These are phyloP conservation scores for Limulus polyphemus DNA, from an alignment of 2,888 invertebrate species.

Conservation along the genomic window DNA sequence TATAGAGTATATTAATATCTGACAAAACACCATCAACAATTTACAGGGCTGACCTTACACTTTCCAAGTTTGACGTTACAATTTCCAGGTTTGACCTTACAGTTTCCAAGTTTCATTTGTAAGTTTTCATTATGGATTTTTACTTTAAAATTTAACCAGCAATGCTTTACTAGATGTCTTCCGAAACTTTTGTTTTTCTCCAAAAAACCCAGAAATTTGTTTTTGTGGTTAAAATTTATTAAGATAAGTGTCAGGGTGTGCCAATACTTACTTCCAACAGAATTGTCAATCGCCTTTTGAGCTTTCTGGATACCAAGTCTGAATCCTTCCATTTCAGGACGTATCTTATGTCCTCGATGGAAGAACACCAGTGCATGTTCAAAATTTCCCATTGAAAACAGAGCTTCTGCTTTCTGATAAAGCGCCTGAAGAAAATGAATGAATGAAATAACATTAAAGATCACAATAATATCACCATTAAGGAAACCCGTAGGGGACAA, in stretches of 20 bases:
- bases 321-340: slow-evolving; percentile 62
- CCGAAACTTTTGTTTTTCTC: too few species aligned
- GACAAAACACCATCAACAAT: too few species aligned
- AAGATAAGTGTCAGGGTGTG: neutral
- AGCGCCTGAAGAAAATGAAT: slow-evolving; percentile 44
- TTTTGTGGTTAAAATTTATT: too few species aligned
- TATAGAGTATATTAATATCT: too few species aligned
- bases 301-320: slow-evolving; percentile 77
- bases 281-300: slow-evolving; percentile 84
- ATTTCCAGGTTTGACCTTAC: too few species aligned
- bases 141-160: too few species aligned
- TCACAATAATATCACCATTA: slow-evolving; percentile 17
- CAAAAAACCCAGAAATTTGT: too few species aligned
- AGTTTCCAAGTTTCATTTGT: too few species aligned
- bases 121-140: too few species aligned
- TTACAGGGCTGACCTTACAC: too few species aligned
- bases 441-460: neutral
- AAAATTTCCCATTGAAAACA: slow-evolving; percentile 83
- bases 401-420: slow-evolving; percentile 80
- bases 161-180: too few species aligned
- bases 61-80: too few species aligned
- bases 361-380: slow-evolving; percentile 85
- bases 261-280: slow-evolving; percentile 50
- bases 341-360: slow-evolving; percentile 67
- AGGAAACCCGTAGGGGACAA: slow-evolving; percentile 2